These are phyloP conservation scores for Vidua chalybeata DNA, from an alignment of 2,113 vertebrate genomes.

Conservation along the genomic window DNA sequence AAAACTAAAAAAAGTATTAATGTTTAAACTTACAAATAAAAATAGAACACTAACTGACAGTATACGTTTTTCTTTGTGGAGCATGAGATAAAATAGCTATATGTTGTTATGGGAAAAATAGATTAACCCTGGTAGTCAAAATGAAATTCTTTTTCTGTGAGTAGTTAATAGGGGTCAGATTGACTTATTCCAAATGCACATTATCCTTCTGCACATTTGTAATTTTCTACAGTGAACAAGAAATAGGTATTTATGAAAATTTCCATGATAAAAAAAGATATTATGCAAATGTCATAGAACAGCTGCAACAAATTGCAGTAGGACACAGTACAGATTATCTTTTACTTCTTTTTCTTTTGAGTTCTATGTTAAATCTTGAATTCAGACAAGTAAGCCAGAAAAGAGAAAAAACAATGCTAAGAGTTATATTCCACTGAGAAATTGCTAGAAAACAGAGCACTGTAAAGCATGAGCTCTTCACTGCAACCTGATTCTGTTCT, in stretches of 20 bases:
- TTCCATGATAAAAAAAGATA: neutral
- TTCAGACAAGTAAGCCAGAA: neutral
- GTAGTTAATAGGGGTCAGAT: neutral
- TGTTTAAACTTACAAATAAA: neutral
- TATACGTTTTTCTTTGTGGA: neutral
- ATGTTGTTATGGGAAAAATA: neutral
- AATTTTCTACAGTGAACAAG: neutral
- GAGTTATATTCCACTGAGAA: neutral
- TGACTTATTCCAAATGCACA: neutral
- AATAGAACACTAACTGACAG: neutral
- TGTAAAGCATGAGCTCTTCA: neutral
- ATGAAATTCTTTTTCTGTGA: neutral
- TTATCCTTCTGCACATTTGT: neutral
- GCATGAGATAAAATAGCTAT: neutral
- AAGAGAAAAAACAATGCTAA: neutral
- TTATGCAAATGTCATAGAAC: neutral
- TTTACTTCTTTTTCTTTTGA: neutral
- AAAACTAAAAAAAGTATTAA: neutral
- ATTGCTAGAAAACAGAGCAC: neutral
- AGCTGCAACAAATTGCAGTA: neutral
- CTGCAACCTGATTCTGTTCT: neutral
- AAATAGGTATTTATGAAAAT: neutral
- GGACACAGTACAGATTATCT: neutral
- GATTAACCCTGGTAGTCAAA: neutral
- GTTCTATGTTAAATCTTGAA: neutral